phyloP scores from a whole-genome alignment of 2,113 vertebrate genomes.

The Pterophyllum scalare region DNA sequence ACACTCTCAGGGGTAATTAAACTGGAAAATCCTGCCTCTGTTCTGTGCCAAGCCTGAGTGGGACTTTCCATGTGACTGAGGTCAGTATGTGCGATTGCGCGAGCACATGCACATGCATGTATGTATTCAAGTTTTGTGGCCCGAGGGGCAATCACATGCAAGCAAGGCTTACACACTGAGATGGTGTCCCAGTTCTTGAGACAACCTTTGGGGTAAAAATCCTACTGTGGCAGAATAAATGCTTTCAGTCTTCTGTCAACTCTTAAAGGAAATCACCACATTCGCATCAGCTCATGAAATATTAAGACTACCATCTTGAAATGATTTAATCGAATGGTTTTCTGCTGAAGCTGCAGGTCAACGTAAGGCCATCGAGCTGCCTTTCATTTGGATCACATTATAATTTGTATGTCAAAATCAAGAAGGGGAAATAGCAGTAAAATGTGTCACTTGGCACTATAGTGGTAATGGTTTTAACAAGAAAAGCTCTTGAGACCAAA shows the following conservation, averaged over 20 bases:
- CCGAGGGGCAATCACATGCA: slow-evolving; percentile 43
- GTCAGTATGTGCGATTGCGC: slow-evolving; percentile 26
- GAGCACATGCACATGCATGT: slow-evolving; percentile 18
- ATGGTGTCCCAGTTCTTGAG: slow-evolving; percentile 64
- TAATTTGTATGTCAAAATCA: slow-evolving; percentile 27
- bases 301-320: background rate
- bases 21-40: slow-evolving; percentile 58
- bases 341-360: background rate
- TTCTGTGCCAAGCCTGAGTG: slow-evolving; percentile 27
- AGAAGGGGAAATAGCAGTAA: slow-evolving; percentile 4
- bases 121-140: slow-evolving; percentile 47
- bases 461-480: slow-evolving; percentile 51
- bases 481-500: slow-evolving; percentile 20
- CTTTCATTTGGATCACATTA: background rate
- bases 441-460: slow-evolving; percentile 2
- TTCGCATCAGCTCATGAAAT: slow-evolving; percentile 3
- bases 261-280: slow-evolving; percentile 14
- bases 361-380: background rate
- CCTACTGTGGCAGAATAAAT: slow-evolving; percentile 28
- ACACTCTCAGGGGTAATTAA: slow-evolving; percentile 55
- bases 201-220: slow-evolving; percentile 38
- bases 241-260: slow-evolving; percentile 23
- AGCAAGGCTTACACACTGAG: slow-evolving; percentile 42
- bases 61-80: slow-evolving; percentile 67
- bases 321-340: slow-evolving; percentile 7